Percentiles rank a stretch among this genome's conserved stretches.
Evolutionary conservation across 1,140 invertebrate genomes (phyloP).

Genomic region (Aphelinus atriplicis): DNA sequence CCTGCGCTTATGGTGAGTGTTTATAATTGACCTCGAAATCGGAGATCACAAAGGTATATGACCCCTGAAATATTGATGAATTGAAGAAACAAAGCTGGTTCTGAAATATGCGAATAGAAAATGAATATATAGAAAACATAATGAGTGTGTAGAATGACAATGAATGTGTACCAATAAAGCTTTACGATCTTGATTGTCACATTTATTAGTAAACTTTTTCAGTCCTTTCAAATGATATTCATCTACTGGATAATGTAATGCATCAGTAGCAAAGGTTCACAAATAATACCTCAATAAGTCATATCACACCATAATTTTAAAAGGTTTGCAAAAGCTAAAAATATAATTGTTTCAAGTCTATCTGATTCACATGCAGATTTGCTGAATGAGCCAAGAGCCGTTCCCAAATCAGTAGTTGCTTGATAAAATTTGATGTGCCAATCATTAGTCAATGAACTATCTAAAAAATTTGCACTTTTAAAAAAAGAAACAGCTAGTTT

Average conservation of each 20-base stretch:
- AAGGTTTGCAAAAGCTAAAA: conserved; percentile 5
- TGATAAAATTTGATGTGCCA: too few species aligned
- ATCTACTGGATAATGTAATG: conserved; percentile 22
- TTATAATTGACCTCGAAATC: too few species aligned
- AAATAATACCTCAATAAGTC: conserved; percentile 24
- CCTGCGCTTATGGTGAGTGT: too few species aligned
- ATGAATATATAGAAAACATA: too few species aligned
- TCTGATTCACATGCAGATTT: conserved; percentile 7
- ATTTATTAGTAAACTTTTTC: conserved; percentile 5
- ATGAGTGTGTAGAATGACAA: too few species aligned
- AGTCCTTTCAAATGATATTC: conserved; percentile 27
- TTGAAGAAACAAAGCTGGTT: too few species aligned
- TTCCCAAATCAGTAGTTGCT: too few species aligned
- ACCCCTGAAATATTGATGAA: too few species aligned
- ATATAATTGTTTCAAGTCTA: background rate
- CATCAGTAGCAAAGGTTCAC: too few species aligned
- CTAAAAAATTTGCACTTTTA: conserved; percentile 24
- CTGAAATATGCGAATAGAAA: too few species aligned
- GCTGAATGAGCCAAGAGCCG: background rate
- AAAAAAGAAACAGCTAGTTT: conserved; percentile 15
- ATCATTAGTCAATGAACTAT: conserved; percentile 19
- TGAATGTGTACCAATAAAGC: conserved; percentile 19
- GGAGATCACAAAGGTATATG: too few species aligned
- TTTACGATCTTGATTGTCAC: background rate
- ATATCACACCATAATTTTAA: conserved; percentile 34